These are phyloP conservation scores for Luehdorfia chinensis DNA, from an alignment of 1,140 invertebrate genomes.

Conservation along the genomic window DNA sequence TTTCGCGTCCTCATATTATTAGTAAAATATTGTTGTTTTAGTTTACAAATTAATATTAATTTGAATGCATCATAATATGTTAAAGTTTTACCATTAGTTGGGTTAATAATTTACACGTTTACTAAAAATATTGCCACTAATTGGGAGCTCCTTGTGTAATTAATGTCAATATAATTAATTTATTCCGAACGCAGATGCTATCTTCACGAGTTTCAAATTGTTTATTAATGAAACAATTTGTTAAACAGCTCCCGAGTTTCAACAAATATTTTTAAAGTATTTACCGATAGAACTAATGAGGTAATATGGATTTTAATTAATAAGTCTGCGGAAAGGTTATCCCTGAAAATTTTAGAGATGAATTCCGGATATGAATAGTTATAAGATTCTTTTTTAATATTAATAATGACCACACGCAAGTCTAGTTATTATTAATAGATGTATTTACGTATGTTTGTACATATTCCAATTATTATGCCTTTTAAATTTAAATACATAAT, in stretches of 20 bases:
- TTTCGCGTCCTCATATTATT: not conserved
- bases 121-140: constrained; percentile 36
- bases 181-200: constrained; percentile 49
- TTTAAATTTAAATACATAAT: no score
- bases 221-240: constrained; percentile 60
- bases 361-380: constrained; percentile 26
- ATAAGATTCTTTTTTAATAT: constrained; percentile 25
- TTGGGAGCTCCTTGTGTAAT: constrained; percentile 39
- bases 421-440: not conserved
- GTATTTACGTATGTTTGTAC: no score
- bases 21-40: constrained; percentile 1
- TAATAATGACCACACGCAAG: constrained; percentile 18
- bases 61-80: constrained; percentile 8
- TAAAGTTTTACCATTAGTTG: constrained; percentile 21
- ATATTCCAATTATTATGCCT: no score
- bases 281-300: constrained; percentile 36
- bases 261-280: constrained; percentile 50
- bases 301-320: constrained; percentile 52
- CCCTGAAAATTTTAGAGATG: constrained; percentile 12
- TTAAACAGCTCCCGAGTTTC: constrained; percentile 40
- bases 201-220: constrained; percentile 40
- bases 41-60: constrained; percentile 6
- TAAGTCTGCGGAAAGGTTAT: constrained; percentile 31
- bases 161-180: constrained; percentile 52
- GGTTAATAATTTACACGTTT: constrained; percentile 25